Base-by-base conservation (phyloP, 1,140 invertebrate species). In the Matsumurasca onukii region DNA sequence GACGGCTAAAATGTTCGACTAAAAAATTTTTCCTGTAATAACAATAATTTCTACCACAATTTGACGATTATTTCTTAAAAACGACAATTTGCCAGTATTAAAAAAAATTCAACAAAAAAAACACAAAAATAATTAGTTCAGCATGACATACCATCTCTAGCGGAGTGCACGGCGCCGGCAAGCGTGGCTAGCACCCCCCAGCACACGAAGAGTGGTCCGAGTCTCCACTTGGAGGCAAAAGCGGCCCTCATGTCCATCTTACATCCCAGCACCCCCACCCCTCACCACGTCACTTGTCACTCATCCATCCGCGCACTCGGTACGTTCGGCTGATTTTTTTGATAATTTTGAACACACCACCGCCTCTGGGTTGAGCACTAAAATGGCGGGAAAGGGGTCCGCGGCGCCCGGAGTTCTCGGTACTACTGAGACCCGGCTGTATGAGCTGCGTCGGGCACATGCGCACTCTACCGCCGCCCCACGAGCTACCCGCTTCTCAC, bases 141-240 rank as follows among this genome's bases (percentile, higher is more conserved):
- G n/a, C n/a, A n/a, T n/a, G n/a, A 66, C 39, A 65, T 69, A 69
- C 68, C 68, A 64, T 69, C 68, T 69, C 59, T 69, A 1, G 68
- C 68, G 13, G 68, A 68, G 39, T 68, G 67, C 20, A 55, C 67
- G n/a, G 67, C 67, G n/a, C 67, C 67, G 5, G 67, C 67, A 1
- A 68, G 55, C 12, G 67, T 68, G 5, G 67, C 57, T 25, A 68
- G 34, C 3, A 68, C 57, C 2, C 67, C 67, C 30, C 67, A 68
- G 52, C 67, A 68, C 1, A 68, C 67, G 27, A 68, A 31, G n/a
- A 68, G 55, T 15, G 67, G 31, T 20, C 67, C 67, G n/a, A 68
- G 66, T 29, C 67, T 55, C 34, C 67, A 68, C 31, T 55, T 52
- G 15, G 39, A 48, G 22, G 64, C 34, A 45, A 31, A 34, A n/a